phyloP scores from a whole-genome alignment of 2,113 vertebrate species.

The Apus apus region DNA sequence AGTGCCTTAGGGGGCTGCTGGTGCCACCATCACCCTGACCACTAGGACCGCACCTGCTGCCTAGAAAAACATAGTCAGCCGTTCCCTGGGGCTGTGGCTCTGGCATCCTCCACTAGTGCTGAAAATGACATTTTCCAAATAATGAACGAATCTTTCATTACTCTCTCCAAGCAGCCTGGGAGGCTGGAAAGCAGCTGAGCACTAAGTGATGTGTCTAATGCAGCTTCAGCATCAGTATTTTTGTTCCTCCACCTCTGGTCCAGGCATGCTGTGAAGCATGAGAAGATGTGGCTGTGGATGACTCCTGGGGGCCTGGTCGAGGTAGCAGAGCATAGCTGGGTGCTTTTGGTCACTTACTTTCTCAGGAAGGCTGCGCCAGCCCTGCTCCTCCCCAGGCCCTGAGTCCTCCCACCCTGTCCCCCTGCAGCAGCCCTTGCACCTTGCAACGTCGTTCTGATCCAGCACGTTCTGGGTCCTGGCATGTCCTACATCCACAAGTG shows the following conservation, averaged over 20 bases:
- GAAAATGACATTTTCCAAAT: background rate
- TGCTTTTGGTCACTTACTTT: background rate
- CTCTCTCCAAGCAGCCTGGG: background rate
- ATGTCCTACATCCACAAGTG: rapidly evolving
- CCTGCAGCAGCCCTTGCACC: background rate
- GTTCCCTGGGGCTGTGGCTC: background rate
- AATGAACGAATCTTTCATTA: background rate
- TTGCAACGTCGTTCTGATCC: background rate
- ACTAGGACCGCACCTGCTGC: background rate
- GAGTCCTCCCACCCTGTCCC: background rate
- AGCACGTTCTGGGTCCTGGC: background rate
- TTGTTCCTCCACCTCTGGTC: background rate
- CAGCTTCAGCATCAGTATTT: background rate
- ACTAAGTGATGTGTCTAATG: background rate
- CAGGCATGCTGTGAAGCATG: background rate
- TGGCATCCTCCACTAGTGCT: background rate
- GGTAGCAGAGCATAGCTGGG: background rate
- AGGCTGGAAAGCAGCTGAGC: constrained; percentile 4
- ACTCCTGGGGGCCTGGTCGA: background rate
- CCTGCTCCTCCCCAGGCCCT: background rate
- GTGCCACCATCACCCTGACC: background rate
- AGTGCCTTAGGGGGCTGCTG: background rate
- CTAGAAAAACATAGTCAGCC: background rate
- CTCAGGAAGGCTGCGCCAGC: background rate
- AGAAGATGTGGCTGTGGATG: background rate